Percentiles rank a stretch among this genome's conserved stretches.
Evolutionary conservation across 2,797 vertebrate genomes (phyloP).

Genomic region (Hippocampus kuda): DNA sequence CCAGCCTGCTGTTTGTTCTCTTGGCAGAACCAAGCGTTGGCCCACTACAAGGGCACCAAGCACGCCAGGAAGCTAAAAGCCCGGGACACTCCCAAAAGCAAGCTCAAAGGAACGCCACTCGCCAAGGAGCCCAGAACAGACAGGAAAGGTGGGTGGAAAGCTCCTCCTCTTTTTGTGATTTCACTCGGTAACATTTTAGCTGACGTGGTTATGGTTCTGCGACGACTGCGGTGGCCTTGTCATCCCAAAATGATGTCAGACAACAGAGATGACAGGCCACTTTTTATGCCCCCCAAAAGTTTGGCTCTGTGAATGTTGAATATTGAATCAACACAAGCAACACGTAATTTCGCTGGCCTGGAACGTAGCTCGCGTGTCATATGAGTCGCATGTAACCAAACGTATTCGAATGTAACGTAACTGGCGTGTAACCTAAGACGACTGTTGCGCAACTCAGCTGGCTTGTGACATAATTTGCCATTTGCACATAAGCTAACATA

Average conservation of each 20-base stretch:
- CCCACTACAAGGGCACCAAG: constrained; percentile 99
- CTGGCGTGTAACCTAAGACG: no score
- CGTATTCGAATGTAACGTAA: no score
- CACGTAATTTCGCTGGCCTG: no score
- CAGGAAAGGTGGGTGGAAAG: constrained; percentile 80
- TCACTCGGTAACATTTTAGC: neutral
- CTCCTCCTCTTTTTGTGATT: constrained; percentile 26
- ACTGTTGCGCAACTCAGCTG: no score
- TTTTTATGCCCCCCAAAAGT: no score
- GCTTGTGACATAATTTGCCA: no score
- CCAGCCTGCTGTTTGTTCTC: constrained; percentile 4
- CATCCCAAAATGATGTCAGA: neutral
- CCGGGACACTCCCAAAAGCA: constrained; percentile 88
- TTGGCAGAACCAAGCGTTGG: constrained; percentile 90
- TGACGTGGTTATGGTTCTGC: neutral
- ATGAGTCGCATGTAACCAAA: no score
- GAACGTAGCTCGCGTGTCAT: no score
- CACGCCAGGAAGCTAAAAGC: constrained; percentile 99
- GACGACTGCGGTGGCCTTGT: neutral
- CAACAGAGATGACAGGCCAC: no score
- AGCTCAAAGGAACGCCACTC: constrained; percentile 78
- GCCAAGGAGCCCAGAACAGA: constrained; percentile 71
- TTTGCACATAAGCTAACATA: no score
- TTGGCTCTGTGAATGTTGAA: no score
- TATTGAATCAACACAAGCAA: no score